A percentile compares a stretch with the other conserved stretches of the same genome.
Evolutionary conservation across 1,140 invertebrate genomes (phyloP).

Genomic region (Ceratitis capitata): DNA sequence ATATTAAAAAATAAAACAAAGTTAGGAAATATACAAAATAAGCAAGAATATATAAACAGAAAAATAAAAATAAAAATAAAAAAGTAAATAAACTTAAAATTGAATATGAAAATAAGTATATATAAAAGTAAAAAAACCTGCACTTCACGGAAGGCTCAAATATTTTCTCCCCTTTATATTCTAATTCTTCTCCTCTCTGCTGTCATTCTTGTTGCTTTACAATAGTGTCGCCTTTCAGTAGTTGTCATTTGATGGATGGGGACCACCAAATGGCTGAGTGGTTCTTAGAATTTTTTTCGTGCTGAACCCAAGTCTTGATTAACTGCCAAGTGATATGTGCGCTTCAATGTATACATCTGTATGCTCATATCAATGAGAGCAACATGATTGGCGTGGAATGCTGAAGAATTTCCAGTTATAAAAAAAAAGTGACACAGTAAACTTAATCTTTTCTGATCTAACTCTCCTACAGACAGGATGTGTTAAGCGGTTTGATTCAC

Average conservation of each 20-base stretch:
- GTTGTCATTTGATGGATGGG: neutral
- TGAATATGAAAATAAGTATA: neutral
- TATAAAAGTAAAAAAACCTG: neutral
- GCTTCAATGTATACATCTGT: no score
- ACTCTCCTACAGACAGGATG: no score
- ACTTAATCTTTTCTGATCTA: no score
- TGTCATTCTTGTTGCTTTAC: neutral
- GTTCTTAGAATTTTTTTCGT: neutral
- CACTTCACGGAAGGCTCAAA: neutral
- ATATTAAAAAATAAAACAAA: neutral
- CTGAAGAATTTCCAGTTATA: no score
- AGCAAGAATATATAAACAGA: no score
- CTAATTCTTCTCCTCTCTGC: neutral
- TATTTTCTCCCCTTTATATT: neutral
- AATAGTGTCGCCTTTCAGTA: neutral
- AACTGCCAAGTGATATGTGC: no score
- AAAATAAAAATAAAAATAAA: neutral
- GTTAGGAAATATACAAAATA: no score
- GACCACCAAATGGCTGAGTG: neutral
- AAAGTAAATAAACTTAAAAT: neutral
- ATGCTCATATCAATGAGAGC: no score
- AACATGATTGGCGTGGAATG: no score
- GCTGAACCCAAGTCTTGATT: no score
- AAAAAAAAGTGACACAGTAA: no score
- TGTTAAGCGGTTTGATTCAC: no score